phyloP scores from a whole-genome alignment of 2,113 vertebrate genomes.

The Pomatostomus ruficeps region DNA sequence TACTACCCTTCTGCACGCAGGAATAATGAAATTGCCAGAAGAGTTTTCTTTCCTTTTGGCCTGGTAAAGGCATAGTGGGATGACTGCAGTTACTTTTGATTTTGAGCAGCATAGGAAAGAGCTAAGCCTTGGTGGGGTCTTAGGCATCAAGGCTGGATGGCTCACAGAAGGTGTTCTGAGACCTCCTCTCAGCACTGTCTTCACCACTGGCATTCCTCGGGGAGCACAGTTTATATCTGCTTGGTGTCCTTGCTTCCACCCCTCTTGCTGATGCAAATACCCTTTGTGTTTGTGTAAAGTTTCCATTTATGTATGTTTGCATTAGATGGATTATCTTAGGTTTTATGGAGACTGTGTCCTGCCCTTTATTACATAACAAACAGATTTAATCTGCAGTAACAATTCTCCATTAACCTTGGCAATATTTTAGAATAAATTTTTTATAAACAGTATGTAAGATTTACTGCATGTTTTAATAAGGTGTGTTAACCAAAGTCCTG shows the following conservation, averaged over 20 bases:
- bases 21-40: neutral
- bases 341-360: neutral
- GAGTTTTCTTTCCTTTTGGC: neutral
- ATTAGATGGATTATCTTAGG: neutral
- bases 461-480: neutral
- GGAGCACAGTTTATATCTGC: fast-evolving
- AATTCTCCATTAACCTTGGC: neutral
- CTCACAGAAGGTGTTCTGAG: fast-evolving
- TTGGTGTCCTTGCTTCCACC: neutral
- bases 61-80: neutral
- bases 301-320: neutral
- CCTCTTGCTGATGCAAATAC: neutral
- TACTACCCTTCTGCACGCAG: neutral
- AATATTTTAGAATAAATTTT: neutral
- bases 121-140: neutral
- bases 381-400: neutral
- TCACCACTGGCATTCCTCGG: neutral
- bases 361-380: neutral
- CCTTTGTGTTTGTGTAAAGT: neutral
- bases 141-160: neutral
- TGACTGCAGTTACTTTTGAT: neutral
- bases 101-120: neutral
- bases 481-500: neutral
- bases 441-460: neutral
- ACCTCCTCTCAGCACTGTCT: neutral